Evolutionary conservation across 1,140 invertebrate genomes (phyloP), one percentile per base, ranked within the genome.

Genomic region (Drosophila repleta): DNA sequence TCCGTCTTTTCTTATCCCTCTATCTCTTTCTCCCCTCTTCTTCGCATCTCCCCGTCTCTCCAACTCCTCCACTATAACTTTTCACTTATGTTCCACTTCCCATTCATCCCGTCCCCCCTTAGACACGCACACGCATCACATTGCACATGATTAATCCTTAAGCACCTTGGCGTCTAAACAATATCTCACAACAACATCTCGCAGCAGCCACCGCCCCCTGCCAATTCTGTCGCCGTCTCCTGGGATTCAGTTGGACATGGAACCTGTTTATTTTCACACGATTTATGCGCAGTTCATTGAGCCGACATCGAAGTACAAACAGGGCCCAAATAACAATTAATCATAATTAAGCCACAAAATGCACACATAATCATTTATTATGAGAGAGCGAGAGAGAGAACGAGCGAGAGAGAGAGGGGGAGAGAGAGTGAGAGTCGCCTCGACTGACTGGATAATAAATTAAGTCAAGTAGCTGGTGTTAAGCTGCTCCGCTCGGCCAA

Each of bases 311-410:
- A 79, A 75, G 62, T 62, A 65, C 69, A 74, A 82, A 71, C 70
- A 70, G 45, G 7, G 32, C 46, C 41, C 48, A 56, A 77, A 84
- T 81, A 81, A 67, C 78, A 85, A 87, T 85, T 85, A 85, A 85
- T 85, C 82, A 85, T 82, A 87, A 85, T 85, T 85, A 85, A 78
- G 77, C 66, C 57, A 43, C 57, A 73, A 58, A 68, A 56, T 74
- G 69, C 58, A 64, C 65, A 71, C 62, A 65, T 70, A 75, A 71
- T 75, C 67, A 77, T 74, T 71, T 74, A 66, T 53, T 61, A 69
- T 68, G 57, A 21, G 18, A 52, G 13, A 52, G n/a, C 49, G 10
- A 51, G 1, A 3, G 35, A 48, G 8, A 10, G 15, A 56, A 4
- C 4, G 18, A 32, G 17, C 26, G 48, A 51, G 70, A 60, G 58